Evolutionary conservation across 2,113 vertebrate species (phyloP).

Genomic region (Arvicanthis niloticus): DNA sequence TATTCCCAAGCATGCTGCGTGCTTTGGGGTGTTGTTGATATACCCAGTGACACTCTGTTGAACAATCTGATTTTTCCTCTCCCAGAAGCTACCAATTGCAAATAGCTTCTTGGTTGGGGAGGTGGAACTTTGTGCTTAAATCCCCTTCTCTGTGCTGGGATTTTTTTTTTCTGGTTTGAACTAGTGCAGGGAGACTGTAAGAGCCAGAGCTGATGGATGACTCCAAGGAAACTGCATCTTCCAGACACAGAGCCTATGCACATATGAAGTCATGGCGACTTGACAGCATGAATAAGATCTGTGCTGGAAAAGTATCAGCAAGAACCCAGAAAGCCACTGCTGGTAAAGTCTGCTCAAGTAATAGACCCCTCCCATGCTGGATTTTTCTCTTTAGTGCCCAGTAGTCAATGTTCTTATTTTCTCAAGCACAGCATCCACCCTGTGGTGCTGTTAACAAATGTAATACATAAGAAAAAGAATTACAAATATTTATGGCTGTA

Average conservation of each 20-base stretch:
- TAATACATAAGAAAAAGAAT: slow-evolving; percentile 64
- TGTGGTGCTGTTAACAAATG: slow-evolving; percentile 59
- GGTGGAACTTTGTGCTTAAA: not conserved
- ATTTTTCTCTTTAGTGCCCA: slow-evolving; percentile 4
- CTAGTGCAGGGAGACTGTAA: not conserved
- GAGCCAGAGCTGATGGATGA: not conserved
- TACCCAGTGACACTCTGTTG: not conserved
- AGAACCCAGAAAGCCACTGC: not conserved
- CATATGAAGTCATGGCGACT: not conserved
- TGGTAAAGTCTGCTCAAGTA: not conserved
- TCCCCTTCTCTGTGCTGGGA: not conserved
- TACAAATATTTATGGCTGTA: slow-evolving; percentile 79
- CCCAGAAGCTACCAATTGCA: not conserved
- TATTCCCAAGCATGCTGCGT: not conserved
- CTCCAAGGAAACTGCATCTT: not conserved
- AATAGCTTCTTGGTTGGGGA: not conserved
- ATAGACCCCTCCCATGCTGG: not conserved
- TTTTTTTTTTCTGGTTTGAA: not conserved
- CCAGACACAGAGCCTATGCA: not conserved
- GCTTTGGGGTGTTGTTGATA: no score
- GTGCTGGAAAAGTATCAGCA: not conserved
- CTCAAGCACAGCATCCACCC: slow-evolving; percentile 38
- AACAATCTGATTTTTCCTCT: not conserved
- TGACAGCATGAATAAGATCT: not conserved
- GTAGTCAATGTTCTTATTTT: slow-evolving; percentile 34